Base-by-base conservation (phyloP, 2,113 vertebrate species). In the Eptesicus fuscus region DNA sequence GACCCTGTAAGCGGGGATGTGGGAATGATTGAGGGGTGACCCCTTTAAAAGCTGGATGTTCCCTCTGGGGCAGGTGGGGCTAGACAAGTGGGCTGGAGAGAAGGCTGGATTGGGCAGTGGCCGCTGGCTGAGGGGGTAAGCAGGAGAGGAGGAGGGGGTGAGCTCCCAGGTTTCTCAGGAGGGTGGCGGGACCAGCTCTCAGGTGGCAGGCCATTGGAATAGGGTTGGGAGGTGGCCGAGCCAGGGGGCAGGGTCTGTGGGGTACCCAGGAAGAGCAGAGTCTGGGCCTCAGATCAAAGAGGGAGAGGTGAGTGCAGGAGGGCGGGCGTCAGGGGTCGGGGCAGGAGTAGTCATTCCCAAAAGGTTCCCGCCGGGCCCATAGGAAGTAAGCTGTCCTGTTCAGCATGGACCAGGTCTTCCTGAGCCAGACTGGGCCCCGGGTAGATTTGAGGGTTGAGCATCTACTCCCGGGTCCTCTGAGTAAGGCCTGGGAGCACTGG, bases 301-400 rank as follows among this genome's bases (percentile, higher is more conserved):
- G 42, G 25, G 42, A 49, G 23, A 79, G 4, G 74, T 9, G 32
- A 18, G 6, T 47, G 71, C 9, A 7, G n/a, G 37, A 93, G 42
- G n/a, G 42, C 2, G 0, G 11, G 11, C n/a, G 6, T 9, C 3
- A 1, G 17, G 8, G 40, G 30, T 10, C 1, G 22, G 7, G 37
- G 30, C 4, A 51, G 44, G 47, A 7, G 35, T 74, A 37, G 30
- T 20, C 4, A n/a, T 16, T 0, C 49, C 61, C 35, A 77, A 40
- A 51, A 61, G 32, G 20, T 35, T 30, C 30, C 59, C 4, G 0
- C 22, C 4, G 51, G 35, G 8, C n/a, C 30, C 14, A 2, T 40
- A 35, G 95, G 76, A 87, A 76, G 69, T 82, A 40, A 49, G 42
- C 37, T 23, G n/a, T 16, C 22, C 49, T 70, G 2, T 37, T 37